Conservation (phyloP, 2,113 vertebrate species). For the Tragelaphus buxtoni region DNA sequence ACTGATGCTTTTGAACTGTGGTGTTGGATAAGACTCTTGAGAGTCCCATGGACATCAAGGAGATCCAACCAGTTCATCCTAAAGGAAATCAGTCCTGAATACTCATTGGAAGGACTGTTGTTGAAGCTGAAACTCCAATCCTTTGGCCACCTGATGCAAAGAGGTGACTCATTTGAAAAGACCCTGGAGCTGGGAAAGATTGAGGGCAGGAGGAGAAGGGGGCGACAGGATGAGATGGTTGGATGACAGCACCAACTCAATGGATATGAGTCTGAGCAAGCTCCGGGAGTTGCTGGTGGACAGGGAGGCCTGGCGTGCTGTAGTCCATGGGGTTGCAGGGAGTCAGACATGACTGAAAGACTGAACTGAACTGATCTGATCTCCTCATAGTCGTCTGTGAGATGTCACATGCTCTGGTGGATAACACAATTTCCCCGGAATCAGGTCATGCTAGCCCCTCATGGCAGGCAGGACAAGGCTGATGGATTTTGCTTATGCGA, state of each 20-base stretch:
- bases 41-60: rapidly evolving
- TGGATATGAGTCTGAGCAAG: neutral
- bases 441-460: neutral
- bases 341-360: rapidly evolving
- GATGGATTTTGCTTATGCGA: constrained; percentile 48
- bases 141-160: neutral
- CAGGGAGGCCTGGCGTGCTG: neutral
- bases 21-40: neutral
- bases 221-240: neutral
- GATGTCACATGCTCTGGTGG: neutral
- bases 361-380: neutral
- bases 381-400: neutral
- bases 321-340: neutral
- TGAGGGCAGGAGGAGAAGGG: neutral
- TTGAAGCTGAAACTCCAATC: neutral
- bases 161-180: neutral
- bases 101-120: neutral
- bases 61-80: neutral
- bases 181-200: neutral
- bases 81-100: neutral
- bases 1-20: neutral
- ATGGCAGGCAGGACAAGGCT: neutral
- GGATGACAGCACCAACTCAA: rapidly evolving
- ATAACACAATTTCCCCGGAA: neutral
- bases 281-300: neutral